phyloP scores from a whole-genome alignment of 2,113 vertebrate genomes.

The Heptranchias perlo region DNA sequence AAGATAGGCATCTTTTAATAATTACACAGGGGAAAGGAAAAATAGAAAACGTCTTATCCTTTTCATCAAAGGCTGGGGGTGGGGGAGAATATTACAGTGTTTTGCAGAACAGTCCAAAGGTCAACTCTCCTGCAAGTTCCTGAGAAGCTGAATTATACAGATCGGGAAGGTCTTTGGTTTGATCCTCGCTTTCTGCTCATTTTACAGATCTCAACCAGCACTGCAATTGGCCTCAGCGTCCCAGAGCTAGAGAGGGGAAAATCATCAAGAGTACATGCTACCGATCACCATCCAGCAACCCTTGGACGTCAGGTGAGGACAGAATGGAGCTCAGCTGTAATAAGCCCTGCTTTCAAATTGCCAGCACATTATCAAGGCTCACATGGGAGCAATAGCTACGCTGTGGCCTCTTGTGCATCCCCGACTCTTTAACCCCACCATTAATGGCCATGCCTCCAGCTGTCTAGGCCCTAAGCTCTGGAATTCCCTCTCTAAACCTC shows the following conservation, averaged over 20 bases:
- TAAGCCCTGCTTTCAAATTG: neutral
- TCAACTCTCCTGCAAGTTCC: neutral
- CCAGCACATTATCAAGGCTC: neutral
- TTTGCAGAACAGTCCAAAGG: neutral
- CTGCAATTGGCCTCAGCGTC: neutral
- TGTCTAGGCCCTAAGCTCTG: neutral
- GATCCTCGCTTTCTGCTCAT: neutral
- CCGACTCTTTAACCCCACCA: neutral
- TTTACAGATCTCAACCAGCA: neutral
- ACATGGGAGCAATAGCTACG: neutral
- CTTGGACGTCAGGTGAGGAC: neutral
- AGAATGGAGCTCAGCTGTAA: neutral
- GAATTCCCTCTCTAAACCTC: neutral
- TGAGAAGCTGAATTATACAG: neutral
- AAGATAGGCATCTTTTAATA: conserved; percentile 15
- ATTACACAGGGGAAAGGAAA: neutral
- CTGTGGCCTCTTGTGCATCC: neutral
- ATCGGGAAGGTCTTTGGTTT: neutral
- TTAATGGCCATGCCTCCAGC: neutral
- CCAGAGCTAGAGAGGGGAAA: neutral
- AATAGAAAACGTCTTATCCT: neutral
- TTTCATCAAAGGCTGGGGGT: neutral
- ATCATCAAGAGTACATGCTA: neutral
- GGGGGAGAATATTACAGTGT: neutral
- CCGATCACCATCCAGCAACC: neutral